A percentile compares a stretch with the other conserved stretches of the same genome.
Conservation (phyloP, 2,797 vertebrate species). For the Sternotherus odoratus region DNA sequence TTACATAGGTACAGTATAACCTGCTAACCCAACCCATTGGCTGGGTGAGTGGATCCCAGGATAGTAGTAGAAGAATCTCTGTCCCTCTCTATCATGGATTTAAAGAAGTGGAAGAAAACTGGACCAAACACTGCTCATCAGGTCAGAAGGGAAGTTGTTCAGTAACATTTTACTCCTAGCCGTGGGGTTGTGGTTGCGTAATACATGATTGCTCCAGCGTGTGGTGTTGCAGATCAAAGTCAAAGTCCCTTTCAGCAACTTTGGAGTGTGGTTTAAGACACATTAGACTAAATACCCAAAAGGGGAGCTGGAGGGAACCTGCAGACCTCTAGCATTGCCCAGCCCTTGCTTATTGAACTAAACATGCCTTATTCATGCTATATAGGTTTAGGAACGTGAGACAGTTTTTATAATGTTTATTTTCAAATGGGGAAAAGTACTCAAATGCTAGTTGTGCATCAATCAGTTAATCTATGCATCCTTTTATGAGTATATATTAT, state of each 20-base stretch:
- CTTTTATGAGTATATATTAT: too few species aligned
- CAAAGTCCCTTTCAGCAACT: not conserved
- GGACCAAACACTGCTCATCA: conserved; percentile 94
- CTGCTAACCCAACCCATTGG: conserved; percentile 92
- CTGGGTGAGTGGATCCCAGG: conserved; percentile 86
- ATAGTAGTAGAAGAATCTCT: conserved; percentile 84
- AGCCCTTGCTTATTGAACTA: not conserved
- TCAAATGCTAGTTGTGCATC: not conserved
- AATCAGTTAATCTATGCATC: not conserved
- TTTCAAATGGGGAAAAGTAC: not conserved
- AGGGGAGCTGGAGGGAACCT: not conserved
- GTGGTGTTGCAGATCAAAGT: not conserved
- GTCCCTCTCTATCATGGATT: conserved; percentile 94
- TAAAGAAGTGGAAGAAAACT: conserved; percentile 99
- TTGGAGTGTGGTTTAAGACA: not conserved
- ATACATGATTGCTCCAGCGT: not conserved
- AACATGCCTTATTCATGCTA: not conserved
- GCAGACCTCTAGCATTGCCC: not conserved
- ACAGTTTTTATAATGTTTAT: not conserved
- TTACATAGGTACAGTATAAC: conserved; percentile 93
- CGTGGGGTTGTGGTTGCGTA: not conserved
- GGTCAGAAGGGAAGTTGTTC: conserved; percentile 78
- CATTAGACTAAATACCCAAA: not conserved
- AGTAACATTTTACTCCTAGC: not conserved
- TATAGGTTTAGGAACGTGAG: not conserved